Base-by-base conservation (phyloP, 2,113 vertebrate genomes). In the Thalassoma bifasciatum region DNA sequence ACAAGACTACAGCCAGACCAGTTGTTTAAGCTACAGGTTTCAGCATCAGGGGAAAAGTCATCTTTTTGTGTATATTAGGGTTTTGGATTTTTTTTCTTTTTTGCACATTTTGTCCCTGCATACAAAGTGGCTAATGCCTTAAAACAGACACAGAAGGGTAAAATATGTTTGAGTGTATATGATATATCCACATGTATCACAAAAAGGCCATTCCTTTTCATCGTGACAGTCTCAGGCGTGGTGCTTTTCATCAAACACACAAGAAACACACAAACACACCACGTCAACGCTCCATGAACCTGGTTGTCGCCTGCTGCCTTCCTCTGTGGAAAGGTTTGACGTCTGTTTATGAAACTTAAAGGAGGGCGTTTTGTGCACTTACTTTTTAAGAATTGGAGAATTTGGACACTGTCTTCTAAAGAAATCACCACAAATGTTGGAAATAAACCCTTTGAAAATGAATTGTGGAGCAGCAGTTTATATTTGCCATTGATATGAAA, bases 401-500 rank as follows among this genome's bases (percentile, higher is more conserved):
- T 89, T 89, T 90, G 85, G 83, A 82, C 83, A 68, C 71, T 65
- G 82, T 88, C 82, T 82, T 88, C 75, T 81, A 88, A 87, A 81
- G 30, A 56, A 88, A 88, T 74, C 64, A 86, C 74, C 84, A 81
- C 30, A 87, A 90, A 89, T 81, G 75, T 88, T 65, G 57, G 72
- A 24, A 8, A 23, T 36, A 62, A 78, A 70, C 59, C 65, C 81
- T 80, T 86, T 86, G 75, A 69, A 84, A 57, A 79, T 40, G 68
- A 93, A 80, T 79, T 70, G 81, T 90, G 72, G 67, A 85, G 71
- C 81, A 81, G 86, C 89, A 88, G 79, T 94, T 94, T 92, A 82
- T 94, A 88, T 92, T 92, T 91, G 84, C 84, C 89, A 91, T 89
- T 92, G 86, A 92, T 87, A 83, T 89, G 85, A 88, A 89, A 90